These are phyloP conservation scores for Pseudococcus viburni DNA, from an alignment of 2,888 invertebrate genomes.

Conservation along the genomic window DNA sequence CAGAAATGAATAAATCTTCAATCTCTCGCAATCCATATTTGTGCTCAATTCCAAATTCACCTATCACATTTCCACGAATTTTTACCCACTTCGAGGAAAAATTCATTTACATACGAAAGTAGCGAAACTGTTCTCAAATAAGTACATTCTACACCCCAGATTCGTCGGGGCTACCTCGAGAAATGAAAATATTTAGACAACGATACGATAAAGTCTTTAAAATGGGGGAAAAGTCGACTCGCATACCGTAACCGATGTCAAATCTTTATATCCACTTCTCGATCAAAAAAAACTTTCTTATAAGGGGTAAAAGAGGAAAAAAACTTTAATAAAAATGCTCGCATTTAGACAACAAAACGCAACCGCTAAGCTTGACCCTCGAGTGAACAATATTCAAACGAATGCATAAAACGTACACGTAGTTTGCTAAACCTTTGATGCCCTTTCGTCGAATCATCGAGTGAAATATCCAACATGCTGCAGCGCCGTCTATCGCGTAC, in stretches of 20 bases:
- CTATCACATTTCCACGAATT: no score
- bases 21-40: no score
- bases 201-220: background rate
- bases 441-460: background rate
- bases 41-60: no score
- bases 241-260: background rate
- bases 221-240: background rate
- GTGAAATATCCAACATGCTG: background rate
- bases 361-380: background rate
- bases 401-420: background rate
- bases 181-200: slow-evolving; percentile 16
- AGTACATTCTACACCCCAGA: background rate
- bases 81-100: no score
- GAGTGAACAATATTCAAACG: background rate
- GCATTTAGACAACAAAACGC: background rate
- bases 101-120: no score
- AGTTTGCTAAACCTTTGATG: background rate
- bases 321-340: slow-evolving; percentile 6
- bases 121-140: background rate
- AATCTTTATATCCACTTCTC: background rate
- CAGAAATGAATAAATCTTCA: no score
- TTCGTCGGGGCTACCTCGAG: background rate
- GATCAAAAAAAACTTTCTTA: background rate
- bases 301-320: background rate
- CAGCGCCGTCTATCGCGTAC: background rate